Base-by-base conservation (phyloP, 92 coral and sea anemone genomes). In the Ricordea florida region DNA sequence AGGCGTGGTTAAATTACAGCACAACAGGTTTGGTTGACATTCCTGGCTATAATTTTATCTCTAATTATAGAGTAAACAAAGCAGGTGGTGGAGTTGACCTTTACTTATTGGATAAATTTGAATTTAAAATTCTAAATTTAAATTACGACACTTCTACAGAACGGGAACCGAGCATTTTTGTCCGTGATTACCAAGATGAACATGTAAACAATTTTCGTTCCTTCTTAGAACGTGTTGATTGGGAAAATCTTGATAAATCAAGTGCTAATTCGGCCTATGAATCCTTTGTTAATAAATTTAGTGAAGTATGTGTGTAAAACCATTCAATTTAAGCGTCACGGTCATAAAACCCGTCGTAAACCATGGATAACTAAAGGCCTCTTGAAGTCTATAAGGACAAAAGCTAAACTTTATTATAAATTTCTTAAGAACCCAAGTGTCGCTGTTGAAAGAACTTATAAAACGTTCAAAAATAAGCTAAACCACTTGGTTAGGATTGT, bases 321-420 rank as follows among this genome's bases (percentile, higher is more conserved):
- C 6, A 2, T 8, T 13, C 38, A 33, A 11, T 60, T 48, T 17
- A 2, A 33, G n/a, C 38, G 33, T 5, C 68, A 60, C 32, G n/a
- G 2, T 36, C 48, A 46, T 10, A 80, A 58, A 18, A 25, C 16
- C 0, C 3, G 16, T 29, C 30, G 4, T 8, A 45, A 55, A 1
- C 86, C 86, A 9, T 80, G 86, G 86, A 72, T 80, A 22, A 57
- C 72, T 10, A 56, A 27, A 20, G 87, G 80, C 30, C 33, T 81
- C 11, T 23, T 72, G 13, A 35, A 1, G 30, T 72, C 87, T 1
- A 47, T 81, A 2, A 72, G 47, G 31, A 72, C 57, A 7, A 81
- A 81, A 38, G 25, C 36, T 11, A 43, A 27, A 34, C 41, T 72
- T 20, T 81, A 69, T 44, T 71, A 37, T 48, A 31, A 37, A 22